Conservation (phyloP, 2,888 invertebrate species). For the Phaedon cochleariae region DNA sequence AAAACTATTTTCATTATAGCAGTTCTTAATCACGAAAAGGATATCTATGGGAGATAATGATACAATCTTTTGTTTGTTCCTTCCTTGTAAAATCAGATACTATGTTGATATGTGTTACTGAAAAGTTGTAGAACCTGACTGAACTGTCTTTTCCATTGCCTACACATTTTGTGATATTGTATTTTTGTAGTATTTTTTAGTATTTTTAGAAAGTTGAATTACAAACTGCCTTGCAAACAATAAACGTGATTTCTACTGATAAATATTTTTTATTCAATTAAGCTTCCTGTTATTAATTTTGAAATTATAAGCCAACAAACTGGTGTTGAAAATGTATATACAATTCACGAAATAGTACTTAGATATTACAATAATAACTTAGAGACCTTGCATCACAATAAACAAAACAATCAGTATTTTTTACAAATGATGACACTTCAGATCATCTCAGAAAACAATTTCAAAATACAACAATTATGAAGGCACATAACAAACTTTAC, state of each 20-base stretch:
- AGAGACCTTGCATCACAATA: neutral
- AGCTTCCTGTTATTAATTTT: neutral
- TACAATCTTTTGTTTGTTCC: too few species aligned
- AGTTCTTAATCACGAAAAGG: too few species aligned
- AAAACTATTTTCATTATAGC: too few species aligned
- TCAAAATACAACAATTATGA: conserved; percentile 38
- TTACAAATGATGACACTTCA: neutral
- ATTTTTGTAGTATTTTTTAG: neutral
- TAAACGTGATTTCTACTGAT: neutral
- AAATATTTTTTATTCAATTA: neutral
- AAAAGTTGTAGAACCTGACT: neutral
- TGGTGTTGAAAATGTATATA: neutral
- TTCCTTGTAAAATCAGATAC: too few species aligned
- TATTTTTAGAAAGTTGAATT: too few species aligned
- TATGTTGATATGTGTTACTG: too few species aligned
- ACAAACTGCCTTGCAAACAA: neutral
- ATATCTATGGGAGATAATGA: too few species aligned
- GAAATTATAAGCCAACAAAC: neutral
- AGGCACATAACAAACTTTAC: conserved; percentile 47
- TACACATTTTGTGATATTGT: neutral
- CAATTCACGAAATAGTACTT: neutral
- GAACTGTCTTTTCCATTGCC: neutral
- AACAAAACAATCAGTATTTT: neutral
- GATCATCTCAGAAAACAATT: too few species aligned
- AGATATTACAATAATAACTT: neutral